phyloP scores from a whole-genome alignment of 2,888 invertebrate genomes.

The Netelia fuscicornis region DNA sequence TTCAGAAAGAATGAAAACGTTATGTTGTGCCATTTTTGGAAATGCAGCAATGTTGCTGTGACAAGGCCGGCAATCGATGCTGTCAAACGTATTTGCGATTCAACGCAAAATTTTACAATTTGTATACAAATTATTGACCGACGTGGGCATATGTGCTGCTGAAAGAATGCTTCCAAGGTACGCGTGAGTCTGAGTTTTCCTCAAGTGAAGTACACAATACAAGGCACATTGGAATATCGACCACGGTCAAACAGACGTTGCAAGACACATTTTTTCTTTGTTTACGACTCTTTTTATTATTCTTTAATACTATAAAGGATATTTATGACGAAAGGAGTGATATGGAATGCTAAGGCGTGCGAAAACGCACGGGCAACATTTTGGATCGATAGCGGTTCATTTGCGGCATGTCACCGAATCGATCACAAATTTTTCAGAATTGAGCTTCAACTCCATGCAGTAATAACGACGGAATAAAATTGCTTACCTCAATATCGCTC shows the following conservation, averaged over 20 bases:
- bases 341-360: constrained; percentile 23
- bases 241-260: neutral
- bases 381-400: constrained; percentile 75
- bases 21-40: neutral
- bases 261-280: neutral
- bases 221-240: neutral
- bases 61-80: neutral
- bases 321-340: constrained; percentile 11
- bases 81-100: neutral
- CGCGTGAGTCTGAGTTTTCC: neutral
- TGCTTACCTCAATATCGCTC: constrained; percentile 80
- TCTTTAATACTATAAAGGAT: neutral
- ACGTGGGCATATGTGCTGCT: neutral
- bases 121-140: neutral
- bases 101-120: neutral
- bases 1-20: neutral
- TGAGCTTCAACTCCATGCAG: neutral
- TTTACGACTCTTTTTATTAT: neutral
- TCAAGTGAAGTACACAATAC: neutral
- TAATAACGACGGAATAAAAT: constrained; percentile 6
- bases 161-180: neutral
- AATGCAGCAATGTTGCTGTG: neutral
- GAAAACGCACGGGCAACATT: constrained; percentile 32
- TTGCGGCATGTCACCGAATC: constrained; percentile 70
- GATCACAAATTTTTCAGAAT: constrained; percentile 59